phyloP scores from a whole-genome alignment of 2,113 vertebrate species.

The Leptobrachium leishanense region DNA sequence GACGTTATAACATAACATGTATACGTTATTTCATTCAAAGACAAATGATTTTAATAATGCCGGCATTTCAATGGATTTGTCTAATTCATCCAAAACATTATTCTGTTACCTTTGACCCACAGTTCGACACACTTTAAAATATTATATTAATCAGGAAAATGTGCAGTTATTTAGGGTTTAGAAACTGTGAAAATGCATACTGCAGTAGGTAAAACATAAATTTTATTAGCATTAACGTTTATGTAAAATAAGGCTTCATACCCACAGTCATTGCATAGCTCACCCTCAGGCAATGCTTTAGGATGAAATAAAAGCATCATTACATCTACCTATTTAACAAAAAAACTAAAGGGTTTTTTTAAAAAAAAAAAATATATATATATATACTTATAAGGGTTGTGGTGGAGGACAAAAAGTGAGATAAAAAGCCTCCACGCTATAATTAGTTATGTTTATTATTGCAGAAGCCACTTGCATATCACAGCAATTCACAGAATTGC shows the following conservation, averaged over 20 bases:
- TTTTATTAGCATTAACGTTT: constrained; percentile 80
- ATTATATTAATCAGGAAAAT: constrained; percentile 76
- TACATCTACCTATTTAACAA: no score
- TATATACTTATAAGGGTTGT: no score
- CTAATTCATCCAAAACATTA: constrained; percentile 78
- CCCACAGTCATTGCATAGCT: constrained; percentile 64
- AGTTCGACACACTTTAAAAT: constrained; percentile 71
- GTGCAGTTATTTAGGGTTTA: constrained; percentile 64
- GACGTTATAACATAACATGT: constrained; percentile 64
- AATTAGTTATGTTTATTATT: no score
- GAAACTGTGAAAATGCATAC: constrained; percentile 47
- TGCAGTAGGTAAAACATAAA: constrained; percentile 73
- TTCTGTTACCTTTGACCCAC: constrained; percentile 72
- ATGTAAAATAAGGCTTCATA: constrained; percentile 69
- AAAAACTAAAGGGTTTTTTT: no score
- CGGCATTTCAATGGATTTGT: constrained; percentile 72
- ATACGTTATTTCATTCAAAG: constrained; percentile 73
- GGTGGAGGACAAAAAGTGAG: no score
- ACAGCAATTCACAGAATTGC: no score
- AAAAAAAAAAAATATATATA: no score
- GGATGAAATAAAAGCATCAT: constrained; percentile 64
- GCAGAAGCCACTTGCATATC: no score
- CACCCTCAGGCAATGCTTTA: constrained; percentile 75
- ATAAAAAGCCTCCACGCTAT: no score
- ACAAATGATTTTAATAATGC: constrained; percentile 83